These are phyloP conservation scores for Ceratosolen fusciceps DNA, from an alignment of 1,140 invertebrate species.

Conservation along the genomic window DNA sequence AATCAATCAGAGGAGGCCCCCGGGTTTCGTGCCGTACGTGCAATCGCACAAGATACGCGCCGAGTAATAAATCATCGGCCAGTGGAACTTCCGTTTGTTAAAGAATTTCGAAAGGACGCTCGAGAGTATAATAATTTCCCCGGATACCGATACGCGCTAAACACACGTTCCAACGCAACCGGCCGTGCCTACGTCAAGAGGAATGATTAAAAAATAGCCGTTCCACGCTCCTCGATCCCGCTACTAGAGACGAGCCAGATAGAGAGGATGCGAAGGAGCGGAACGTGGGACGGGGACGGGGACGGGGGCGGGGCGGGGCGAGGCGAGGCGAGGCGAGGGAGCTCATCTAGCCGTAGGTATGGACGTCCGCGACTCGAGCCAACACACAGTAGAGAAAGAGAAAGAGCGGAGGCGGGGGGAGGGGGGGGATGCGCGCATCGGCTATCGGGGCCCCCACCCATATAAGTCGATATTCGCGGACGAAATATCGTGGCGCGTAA, in stretches of 20 bases:
- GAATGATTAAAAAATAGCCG: constrained; percentile 12
- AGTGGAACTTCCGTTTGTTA: neutral
- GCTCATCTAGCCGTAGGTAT: neutral
- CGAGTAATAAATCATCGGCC: neutral
- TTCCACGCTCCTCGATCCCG: constrained; percentile 1
- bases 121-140: neutral
- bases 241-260: too few species aligned
- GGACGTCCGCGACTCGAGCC: neutral
- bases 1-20: neutral
- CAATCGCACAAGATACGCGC: neutral
- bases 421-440: neutral
- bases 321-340: neutral
- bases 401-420: neutral
- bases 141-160: constrained; percentile 8
- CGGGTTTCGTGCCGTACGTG: neutral
- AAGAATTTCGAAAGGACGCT: constrained; percentile 8
- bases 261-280: neutral
- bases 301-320: neutral
- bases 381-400: neutral
- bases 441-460: constrained; percentile 23
- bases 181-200: neutral
- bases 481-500: neutral
- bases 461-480: constrained; percentile 37
- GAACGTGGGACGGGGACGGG: neutral
- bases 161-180: neutral